Base-by-base conservation (phyloP, 2,797 vertebrate species). In the Holocentrus rufus region DNA sequence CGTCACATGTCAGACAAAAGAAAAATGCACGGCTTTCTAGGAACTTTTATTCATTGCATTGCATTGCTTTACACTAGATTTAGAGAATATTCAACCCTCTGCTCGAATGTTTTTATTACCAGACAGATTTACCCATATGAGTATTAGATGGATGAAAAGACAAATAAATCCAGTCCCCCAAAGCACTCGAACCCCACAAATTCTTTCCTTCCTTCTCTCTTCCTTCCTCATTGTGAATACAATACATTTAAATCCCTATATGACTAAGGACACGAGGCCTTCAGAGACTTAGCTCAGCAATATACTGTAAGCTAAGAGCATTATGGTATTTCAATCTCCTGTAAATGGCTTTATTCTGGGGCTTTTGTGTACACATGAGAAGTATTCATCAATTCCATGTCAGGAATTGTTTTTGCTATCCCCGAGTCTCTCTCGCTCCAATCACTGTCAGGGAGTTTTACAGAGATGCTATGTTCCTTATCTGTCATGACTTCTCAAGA, bases 401-500 rank as follows among this genome's bases (percentile, higher is more conserved):
- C 88, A 89, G 82, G 79, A 59, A 87, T 85, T 90, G 87, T 89
- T 90, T 91, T 86, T 79, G 60, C 78, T 77, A 69, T 80, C 75
- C 77, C 55, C 0, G 46, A 85, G 83, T 87, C 66, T 86, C 72
- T 65, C 66, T 86, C 72, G 63, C 72, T 79, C 85, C 83, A 87
- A 80, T 91, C 85, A 85, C 66, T 63, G 59, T 61, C 65, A 54
- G 76, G 62, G 66, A 82, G 77, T 83, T 86, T 65, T 82, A 83
- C 80, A 85, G 82, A 72, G 81, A 83, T 73, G 62, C 72, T 57
- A 50, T 83, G 72, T 86, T 86, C 85, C 75, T 87, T 85, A 85
- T 90, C 89, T 89, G 88, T 90, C 85, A 80, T 87, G 84, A 88
- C 89, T 88, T 86, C 59, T 87, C 78, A 81, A 79, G 77, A 84